Evolutionary conservation across 2,113 vertebrate species (phyloP), one percentile per base, ranked within the genome.

Genomic region (Semicossyphus pulcher): DNA sequence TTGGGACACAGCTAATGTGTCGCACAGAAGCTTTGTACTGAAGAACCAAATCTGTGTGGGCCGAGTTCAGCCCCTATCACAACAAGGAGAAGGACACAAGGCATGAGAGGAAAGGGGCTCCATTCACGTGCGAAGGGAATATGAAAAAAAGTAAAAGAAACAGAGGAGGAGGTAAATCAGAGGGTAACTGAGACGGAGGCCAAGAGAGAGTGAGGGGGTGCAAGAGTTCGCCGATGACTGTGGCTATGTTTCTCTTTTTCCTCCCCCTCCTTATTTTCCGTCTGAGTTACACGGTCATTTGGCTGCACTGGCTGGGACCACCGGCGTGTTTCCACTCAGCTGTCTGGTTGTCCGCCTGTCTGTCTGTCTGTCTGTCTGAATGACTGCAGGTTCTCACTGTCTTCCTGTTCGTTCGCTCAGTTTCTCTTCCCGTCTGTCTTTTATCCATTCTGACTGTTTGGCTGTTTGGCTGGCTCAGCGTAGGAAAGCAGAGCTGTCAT

Each of bases 231-330:
- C 61, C 65, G 52, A 80, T 2, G 21, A 41, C 68, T 49, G 48
- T 72, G 47, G 57, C 72, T 71, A 66, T 88, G 81, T 91, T 88
- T 88, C 64, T 75, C 58, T 83, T 85, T 83, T 83, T 71, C 77
- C 67, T 65, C 69, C 73, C 81, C 75, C 88, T 85, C 53, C 77
- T 72, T 76, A 85, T 87, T 92, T 91, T 89, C 91, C 86, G 36
- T 92, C 84, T 75, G 83, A 91, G 79, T 90, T 86, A 85, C 89
- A 86, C 10, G 84, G 82, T 86, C 85, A 85, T 89, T 86, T 86
- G 82, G 81, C 86, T 29, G 82, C 72, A 47, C 76, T 56, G 73
- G 56, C 84, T 34, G 66, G 83, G 89, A 92, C 91, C 89, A 89
- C 88, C 86, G 29, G 61, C 53, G 67, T 82, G 85, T 89, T 90